Conservation (phyloP, 2,113 vertebrate species). For the Asarcornis scutulata region DNA sequence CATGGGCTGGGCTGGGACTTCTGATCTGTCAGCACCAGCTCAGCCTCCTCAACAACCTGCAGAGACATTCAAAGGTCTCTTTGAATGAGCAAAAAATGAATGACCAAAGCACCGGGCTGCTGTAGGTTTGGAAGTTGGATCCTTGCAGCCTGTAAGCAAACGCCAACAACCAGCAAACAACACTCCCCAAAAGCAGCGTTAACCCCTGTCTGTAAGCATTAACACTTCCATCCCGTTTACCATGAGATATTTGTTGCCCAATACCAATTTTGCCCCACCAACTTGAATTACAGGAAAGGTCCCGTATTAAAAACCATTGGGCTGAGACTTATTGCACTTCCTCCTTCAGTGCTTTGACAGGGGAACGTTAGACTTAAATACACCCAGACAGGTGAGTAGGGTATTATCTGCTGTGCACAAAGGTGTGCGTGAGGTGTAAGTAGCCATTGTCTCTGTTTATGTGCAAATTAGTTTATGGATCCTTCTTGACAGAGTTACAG, state of each 20-base stretch:
- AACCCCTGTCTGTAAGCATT: background rate
- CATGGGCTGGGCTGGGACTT: too few species aligned
- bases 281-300: background rate
- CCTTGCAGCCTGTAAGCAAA: background rate
- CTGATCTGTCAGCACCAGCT: fast-evolving
- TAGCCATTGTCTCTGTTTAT: constrained; percentile 59
- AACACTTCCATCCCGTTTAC: background rate
- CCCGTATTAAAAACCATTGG: background rate
- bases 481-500: constrained; percentile 61
- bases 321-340: background rate
- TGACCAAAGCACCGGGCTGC: background rate
- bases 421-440: background rate
- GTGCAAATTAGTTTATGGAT: constrained; percentile 69
- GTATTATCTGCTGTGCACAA: constrained; percentile 47
- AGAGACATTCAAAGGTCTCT: background rate
- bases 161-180: background rate
- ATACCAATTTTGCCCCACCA: background rate
- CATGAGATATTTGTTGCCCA: background rate
- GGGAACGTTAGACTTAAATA: background rate
- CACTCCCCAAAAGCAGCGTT: background rate
- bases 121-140: background rate
- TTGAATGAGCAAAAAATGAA: too few species aligned
- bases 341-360: background rate
- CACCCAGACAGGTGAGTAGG: background rate
- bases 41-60: background rate